Percentiles rank a stretch among this genome's conserved stretches.
phyloP scores from a whole-genome alignment of 2,888 invertebrate species.

The Ariolimax columbianus region DNA sequence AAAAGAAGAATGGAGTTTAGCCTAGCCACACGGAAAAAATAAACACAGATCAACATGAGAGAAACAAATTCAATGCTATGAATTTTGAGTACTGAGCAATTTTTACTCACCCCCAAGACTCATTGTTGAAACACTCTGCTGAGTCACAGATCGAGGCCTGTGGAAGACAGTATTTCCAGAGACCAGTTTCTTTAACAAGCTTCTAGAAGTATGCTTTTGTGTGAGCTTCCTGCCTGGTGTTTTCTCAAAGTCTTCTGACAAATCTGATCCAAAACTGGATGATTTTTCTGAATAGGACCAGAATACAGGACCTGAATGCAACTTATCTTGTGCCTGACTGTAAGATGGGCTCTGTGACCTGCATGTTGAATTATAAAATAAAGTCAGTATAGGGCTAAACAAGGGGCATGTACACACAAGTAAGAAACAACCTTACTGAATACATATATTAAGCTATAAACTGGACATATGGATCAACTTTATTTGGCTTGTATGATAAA shows the following conservation, averaged over 20 bases:
- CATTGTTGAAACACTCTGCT: conserved; percentile 72
- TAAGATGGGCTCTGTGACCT: neutral
- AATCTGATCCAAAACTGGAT: conserved; percentile 45
- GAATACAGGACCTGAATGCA: neutral
- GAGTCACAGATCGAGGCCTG: conserved; percentile 60
- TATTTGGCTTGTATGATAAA: too few relatives aligned
- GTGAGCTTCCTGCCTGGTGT: conserved; percentile 27
- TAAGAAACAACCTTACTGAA: too few relatives aligned
- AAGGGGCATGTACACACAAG: too few relatives aligned
- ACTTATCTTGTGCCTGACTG: neutral
- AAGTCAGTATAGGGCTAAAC: neutral
- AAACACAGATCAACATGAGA: too few relatives aligned
- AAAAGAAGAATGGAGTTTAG: too few relatives aligned
- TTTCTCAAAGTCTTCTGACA: conserved; percentile 29
- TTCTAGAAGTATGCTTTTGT: conserved; percentile 38
- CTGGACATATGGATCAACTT: too few relatives aligned
- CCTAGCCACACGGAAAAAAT: too few relatives aligned
- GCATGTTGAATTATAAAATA: neutral
- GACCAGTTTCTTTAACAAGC: conserved; percentile 44
- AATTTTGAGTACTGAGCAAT: neutral
- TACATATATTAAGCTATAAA: too few relatives aligned
- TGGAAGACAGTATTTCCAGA: conserved; percentile 48
- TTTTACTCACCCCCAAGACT: conserved; percentile 65
- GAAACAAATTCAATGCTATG: too few relatives aligned
- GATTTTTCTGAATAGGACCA: conserved; percentile 11